These are phyloP conservation scores for Tiaroga cobitis DNA, from an alignment of 2,797 vertebrate genomes.

Conservation along the genomic window DNA sequence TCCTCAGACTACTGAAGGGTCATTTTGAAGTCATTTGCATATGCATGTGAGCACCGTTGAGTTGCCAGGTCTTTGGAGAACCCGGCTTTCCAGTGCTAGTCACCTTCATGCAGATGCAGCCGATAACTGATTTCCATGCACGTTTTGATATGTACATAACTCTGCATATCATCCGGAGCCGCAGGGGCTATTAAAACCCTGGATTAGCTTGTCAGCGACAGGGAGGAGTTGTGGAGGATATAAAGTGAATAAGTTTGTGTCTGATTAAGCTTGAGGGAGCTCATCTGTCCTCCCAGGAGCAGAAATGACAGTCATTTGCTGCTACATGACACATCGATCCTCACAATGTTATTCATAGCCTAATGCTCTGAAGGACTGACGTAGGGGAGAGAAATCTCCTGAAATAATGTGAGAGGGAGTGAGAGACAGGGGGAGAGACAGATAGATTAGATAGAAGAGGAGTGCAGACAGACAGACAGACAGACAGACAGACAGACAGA, in stretches of 20 bases:
- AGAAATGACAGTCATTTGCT: slow-evolving; percentile 72
- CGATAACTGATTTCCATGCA: slow-evolving; percentile 70
- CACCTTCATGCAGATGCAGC: slow-evolving; percentile 59
- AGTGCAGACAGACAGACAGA: too few species aligned
- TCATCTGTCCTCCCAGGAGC: slow-evolving; percentile 56
- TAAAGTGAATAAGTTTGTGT: slow-evolving; percentile 54
- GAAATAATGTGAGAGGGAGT: slow-evolving; percentile 60
- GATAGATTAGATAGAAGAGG: not conserved
- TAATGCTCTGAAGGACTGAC: slow-evolving; percentile 49
- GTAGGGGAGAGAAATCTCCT: slow-evolving; percentile 50
- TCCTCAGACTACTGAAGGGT: slow-evolving; percentile 52
- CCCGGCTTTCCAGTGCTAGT: slow-evolving; percentile 43
- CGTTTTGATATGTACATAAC: slow-evolving; percentile 77
- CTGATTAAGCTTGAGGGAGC: slow-evolving; percentile 66
- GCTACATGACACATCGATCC: slow-evolving; percentile 63
- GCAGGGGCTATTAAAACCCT: slow-evolving; percentile 56
- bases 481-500: not conserved
- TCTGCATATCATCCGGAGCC: slow-evolving; percentile 74
- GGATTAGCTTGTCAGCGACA: slow-evolving; percentile 61
- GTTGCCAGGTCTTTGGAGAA: slow-evolving; percentile 59
- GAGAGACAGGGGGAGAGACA: not conserved
- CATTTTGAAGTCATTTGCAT: slow-evolving; percentile 66
- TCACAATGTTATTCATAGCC: slow-evolving; percentile 66
- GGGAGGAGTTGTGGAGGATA: slow-evolving; percentile 43
- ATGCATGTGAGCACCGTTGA: slow-evolving; percentile 57